Evolutionary conservation across 2,888 invertebrate genomes (phyloP).

Genomic region (Drosophila testacea): DNA sequence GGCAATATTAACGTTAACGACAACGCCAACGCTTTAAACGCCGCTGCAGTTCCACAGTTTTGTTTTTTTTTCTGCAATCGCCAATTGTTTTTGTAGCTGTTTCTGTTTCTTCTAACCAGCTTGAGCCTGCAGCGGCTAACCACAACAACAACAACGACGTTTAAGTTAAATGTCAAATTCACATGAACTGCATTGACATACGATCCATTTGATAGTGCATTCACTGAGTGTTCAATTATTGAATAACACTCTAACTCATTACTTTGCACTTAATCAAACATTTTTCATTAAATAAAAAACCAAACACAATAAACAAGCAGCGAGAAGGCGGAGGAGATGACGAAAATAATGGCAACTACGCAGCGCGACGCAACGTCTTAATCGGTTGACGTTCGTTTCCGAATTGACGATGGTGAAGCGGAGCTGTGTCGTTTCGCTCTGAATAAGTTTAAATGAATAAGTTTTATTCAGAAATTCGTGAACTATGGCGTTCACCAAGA

Average conservation of each 20-base stretch:
- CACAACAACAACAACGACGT: slow-evolving; percentile 17
- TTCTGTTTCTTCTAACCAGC: slow-evolving; percentile 22
- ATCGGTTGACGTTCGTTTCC: slow-evolving; percentile 50
- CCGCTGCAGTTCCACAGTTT: slow-evolving; percentile 31
- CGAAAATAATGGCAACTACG: slow-evolving; percentile 2
- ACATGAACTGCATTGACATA: slow-evolving; percentile 63
- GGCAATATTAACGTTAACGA: slow-evolving; percentile 47
- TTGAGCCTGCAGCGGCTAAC: slow-evolving; percentile 36
- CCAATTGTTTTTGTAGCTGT: slow-evolving; percentile 37
- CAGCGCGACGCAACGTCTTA: slow-evolving; percentile 11
- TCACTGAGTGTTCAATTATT: slow-evolving; percentile 27
- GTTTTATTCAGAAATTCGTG: not conserved
- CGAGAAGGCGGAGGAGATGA: slow-evolving; percentile 18
- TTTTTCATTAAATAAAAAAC: slow-evolving; percentile 34
- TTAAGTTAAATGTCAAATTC: slow-evolving; percentile 74
- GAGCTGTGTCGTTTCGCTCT: too few relatives aligned
- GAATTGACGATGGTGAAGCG: slow-evolving; percentile 36
- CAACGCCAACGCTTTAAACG: slow-evolving; percentile 46
- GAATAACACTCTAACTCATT: slow-evolving; percentile 38
- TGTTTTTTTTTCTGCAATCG: slow-evolving; percentile 16
- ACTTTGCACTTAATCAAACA: slow-evolving; percentile 30
- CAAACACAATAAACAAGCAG: slow-evolving; percentile 32
- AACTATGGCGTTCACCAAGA: too few relatives aligned
- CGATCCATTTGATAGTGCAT: slow-evolving; percentile 22
- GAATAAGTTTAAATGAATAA: too few relatives aligned